Base-by-base conservation (phyloP, 2,113 vertebrate genomes). In the Myrmophylax atrothorax region DNA sequence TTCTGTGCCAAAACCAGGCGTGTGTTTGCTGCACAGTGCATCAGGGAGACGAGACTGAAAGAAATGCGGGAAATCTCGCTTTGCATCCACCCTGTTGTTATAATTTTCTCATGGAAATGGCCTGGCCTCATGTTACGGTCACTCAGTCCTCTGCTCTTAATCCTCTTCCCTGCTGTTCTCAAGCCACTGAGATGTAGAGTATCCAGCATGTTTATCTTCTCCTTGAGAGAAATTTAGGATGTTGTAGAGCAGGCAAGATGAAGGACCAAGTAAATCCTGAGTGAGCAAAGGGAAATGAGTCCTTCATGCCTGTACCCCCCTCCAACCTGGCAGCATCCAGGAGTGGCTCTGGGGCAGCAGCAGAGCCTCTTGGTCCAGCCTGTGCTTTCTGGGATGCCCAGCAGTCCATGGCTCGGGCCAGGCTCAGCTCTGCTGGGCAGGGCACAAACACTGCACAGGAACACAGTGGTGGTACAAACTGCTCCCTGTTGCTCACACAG, bases 1-100 rank as follows among this genome's bases (percentile, higher is more conserved):
- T 94, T 93, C 93, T 68, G 93, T 97, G 97, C 97, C 98, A 97
- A 98, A 97, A 89, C 35, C 83, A 91, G 89, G 87, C 88, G 2
- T 59, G 66, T 8, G 56, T 89, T 75, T 67, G 78, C 91, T 87
- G 75, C 76, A 47, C 60, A 52, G 91, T 7, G 60, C 38, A 6
- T 33, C 76, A 26, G 52, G 81, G 66, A 77, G 42, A 19, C 53
- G 6, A 47, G 50, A 44, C 6, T 1, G 86, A 59, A 83, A 52
- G 67, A 79, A 91, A 83, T 3, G 40, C 25, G 5, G 46, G 64
- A 47, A 38, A 52, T 50, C 83, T 88, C 50, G 14, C 47, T 97
- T 84, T 35, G 47, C 63, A 18, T 68, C 73, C 79, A 25, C 72
- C 76, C 87, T 68, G 31, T n/a, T 84, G 33, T 42, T 38, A 2